Evolutionary conservation across 2,113 vertebrate genomes (phyloP).

Genomic region (Cygnus atratus): DNA sequence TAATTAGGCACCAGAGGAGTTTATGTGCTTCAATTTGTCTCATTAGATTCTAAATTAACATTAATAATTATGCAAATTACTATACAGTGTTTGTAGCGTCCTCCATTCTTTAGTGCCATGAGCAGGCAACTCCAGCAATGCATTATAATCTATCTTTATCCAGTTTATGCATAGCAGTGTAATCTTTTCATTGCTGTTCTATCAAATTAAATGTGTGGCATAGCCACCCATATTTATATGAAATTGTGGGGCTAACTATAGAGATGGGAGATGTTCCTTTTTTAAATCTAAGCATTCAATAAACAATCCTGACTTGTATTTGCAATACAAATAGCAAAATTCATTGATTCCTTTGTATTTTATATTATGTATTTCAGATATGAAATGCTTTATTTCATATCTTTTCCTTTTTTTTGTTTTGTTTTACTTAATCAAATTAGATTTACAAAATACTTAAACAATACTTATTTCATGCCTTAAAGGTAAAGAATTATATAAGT

Average conservation of each 20-base stretch:
- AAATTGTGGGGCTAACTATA: constrained; percentile 50
- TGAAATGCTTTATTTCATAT: background rate
- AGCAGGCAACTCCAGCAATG: constrained; percentile 83
- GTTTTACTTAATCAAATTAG: background rate
- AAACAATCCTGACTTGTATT: background rate
- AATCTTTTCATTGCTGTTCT: constrained; percentile 41
- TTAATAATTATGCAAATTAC: constrained; percentile 57
- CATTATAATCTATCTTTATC: constrained; percentile 53
- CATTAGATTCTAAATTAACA: constrained; percentile 51
- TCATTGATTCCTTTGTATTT: background rate
- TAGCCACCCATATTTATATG: constrained; percentile 5
- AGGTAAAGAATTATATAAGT: background rate
- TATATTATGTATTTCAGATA: background rate
- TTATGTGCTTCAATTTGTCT: constrained; percentile 36
- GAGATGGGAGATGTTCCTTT: constrained; percentile 68
- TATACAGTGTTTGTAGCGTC: background rate
- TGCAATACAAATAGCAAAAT: background rate
- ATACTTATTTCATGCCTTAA: background rate
- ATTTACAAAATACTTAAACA: background rate
- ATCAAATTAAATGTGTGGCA: constrained; percentile 20
- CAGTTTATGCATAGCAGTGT: constrained; percentile 23
- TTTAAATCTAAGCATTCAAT: background rate
- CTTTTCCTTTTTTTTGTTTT: background rate
- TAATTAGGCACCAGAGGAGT: constrained; percentile 39
- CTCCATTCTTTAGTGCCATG: constrained; percentile 65